A percentile compares a stretch with the other conserved stretches of the same genome.
Evolutionary conservation across 2,888 invertebrate genomes (phyloP).

Genomic region (Thyatira batis): DNA sequence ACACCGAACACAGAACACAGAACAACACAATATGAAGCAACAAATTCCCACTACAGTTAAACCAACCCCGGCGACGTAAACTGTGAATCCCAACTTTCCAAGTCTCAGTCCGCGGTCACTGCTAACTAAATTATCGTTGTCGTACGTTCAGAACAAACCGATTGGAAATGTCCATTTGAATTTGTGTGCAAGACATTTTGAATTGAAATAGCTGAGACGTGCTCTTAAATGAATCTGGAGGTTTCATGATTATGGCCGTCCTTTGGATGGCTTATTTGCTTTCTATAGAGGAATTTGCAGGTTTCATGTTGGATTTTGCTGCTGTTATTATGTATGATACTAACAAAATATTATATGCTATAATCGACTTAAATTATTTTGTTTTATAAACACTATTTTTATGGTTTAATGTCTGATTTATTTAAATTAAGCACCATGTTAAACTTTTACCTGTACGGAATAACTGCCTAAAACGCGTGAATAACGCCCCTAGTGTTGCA

Average conservation of each 20-base stretch:
- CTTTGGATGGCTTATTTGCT: background rate
- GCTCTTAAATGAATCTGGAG: background rate
- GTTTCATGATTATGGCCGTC: background rate
- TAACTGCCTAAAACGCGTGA: too few species aligned
- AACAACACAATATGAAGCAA: background rate
- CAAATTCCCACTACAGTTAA: background rate
- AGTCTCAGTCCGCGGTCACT: background rate
- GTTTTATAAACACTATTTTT: too few species aligned
- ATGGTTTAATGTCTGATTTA: too few species aligned
- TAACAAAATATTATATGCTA: too few species aligned
- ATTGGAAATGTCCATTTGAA: constrained; percentile 1
- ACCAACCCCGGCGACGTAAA: background rate
- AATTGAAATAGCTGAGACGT: background rate
- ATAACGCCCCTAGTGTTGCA: too few species aligned
- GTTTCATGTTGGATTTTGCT: background rate
- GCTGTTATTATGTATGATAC: background rate
- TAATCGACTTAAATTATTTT: too few species aligned
- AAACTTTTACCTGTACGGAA: too few species aligned
- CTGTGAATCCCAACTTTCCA: background rate
- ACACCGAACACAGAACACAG: background rate
- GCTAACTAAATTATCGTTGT: constrained; percentile 1
- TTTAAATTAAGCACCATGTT: too few species aligned
- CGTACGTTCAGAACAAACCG: background rate
- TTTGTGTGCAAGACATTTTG: background rate
- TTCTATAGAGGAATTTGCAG: background rate